Conservation (phyloP, 2,797 vertebrate genomes). For the Ispidina lecontei region DNA sequence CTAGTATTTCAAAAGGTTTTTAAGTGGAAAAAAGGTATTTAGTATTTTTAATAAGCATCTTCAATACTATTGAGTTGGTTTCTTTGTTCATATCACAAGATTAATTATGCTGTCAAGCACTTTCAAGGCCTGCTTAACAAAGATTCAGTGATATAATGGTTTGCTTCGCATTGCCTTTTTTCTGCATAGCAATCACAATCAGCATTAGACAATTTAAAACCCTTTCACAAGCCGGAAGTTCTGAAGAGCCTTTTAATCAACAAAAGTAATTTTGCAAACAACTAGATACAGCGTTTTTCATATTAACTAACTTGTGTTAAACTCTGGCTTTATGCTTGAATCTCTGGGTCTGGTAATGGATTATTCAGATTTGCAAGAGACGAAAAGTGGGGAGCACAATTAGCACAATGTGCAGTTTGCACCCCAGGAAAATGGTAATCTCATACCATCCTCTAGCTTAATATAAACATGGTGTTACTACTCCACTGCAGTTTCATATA, state of each 20-base stretch:
- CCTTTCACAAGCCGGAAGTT: slow-evolving; percentile 90
- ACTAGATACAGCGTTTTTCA: slow-evolving; percentile 87
- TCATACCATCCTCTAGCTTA: slow-evolving; percentile 24
- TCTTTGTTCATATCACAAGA: slow-evolving; percentile 99
- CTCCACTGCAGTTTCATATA: slow-evolving; percentile 40
- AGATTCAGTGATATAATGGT: slow-evolving; percentile 99
- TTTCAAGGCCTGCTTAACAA: slow-evolving; percentile 99
- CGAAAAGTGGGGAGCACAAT: slow-evolving; percentile 45
- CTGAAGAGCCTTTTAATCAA: slow-evolving; percentile 95
- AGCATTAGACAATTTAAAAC: slow-evolving; percentile 98
- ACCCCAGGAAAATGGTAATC: slow-evolving; percentile 20
- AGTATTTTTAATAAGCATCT: slow-evolving; percentile 99
- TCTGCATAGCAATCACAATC: slow-evolving; percentile 98
- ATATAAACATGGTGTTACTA: slow-evolving; percentile 36
- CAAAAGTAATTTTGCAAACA: slow-evolving; percentile 92
- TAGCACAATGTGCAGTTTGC: slow-evolving; percentile 23
- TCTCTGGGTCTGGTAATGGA: slow-evolving; percentile 70
- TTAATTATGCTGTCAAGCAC: slow-evolving; percentile 99
- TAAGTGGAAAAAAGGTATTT: slow-evolving; percentile 93
- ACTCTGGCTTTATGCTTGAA: slow-evolving; percentile 73
- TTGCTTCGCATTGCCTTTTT: slow-evolving; percentile 87
- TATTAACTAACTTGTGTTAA: slow-evolving; percentile 85
- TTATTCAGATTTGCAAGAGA: slow-evolving; percentile 61
- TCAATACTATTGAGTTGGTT: slow-evolving; percentile 99
- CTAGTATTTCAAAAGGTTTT: slow-evolving; percentile 83